Conservation (phyloP, 2,888 invertebrate species). For the Silvanus unidentatus region DNA sequence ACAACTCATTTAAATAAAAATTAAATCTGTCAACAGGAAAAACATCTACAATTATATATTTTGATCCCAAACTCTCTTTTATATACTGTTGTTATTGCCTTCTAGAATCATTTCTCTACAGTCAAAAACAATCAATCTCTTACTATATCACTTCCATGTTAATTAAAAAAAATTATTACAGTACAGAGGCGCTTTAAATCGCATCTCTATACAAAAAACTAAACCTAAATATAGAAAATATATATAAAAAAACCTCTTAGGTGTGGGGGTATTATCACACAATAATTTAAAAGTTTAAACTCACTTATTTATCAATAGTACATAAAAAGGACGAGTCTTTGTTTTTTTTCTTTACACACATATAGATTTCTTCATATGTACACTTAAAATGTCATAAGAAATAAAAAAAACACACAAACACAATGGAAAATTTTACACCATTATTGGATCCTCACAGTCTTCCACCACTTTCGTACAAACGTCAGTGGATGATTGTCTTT, state of each 20-base stretch:
- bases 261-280: constrained; percentile 25
- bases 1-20: constrained; percentile 18
- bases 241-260: constrained; percentile 21
- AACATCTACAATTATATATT: neutral
- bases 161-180: too few species aligned
- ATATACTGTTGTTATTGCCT: neutral
- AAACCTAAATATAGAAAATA: constrained; percentile 11
- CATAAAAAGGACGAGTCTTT: too few species aligned
- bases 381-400: neutral
- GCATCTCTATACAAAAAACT: constrained; percentile 14
- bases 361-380: too few species aligned
- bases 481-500: constrained; percentile 44
- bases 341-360: too few species aligned
- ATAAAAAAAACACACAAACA: neutral
- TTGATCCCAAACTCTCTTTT: neutral
- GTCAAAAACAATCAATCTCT: too few species aligned
- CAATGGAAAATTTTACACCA: constrained; percentile 40
- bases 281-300: constrained; percentile 25
- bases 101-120: too few species aligned
- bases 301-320: constrained; percentile 13
- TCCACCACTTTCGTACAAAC: constrained; percentile 41
- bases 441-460: constrained; percentile 45
- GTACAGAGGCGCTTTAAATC: too few species aligned
- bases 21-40: constrained; percentile 9
- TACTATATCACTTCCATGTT: too few species aligned